Percentiles rank a stretch among this genome's conserved stretches.
phyloP scores from a whole-genome alignment of 1,140 invertebrate genomes.

The Bombus superbus region DNA sequence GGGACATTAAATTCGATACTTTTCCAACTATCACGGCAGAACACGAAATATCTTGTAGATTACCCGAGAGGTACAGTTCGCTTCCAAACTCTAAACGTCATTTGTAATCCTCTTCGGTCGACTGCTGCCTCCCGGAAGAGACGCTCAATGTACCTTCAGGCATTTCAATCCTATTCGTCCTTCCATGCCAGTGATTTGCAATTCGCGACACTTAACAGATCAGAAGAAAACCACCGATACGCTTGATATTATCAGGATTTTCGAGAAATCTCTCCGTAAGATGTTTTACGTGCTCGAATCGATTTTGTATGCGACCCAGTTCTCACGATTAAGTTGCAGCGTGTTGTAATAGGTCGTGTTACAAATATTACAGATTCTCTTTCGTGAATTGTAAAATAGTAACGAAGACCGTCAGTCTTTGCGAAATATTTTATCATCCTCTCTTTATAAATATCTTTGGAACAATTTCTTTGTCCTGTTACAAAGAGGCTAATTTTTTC shows the following conservation, averaged over 20 bases:
- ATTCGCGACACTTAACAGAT: conserved; percentile 61
- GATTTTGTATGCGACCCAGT: background rate
- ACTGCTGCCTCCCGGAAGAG: conserved; percentile 60
- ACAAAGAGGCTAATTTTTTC: no score
- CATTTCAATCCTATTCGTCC: conserved; percentile 62
- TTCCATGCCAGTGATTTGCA: conserved; percentile 64
- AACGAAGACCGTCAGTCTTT: no score
- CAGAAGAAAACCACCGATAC: conserved; percentile 51
- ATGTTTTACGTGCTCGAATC: background rate
- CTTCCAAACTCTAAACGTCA: conserved; percentile 42
- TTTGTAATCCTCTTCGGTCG: conserved; percentile 58
- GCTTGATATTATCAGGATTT: conserved; percentile 35
- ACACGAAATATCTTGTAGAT: conserved; percentile 56
- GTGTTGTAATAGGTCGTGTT: no score
- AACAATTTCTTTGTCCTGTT: no score
- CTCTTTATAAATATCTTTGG: no score
- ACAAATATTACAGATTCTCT: no score
- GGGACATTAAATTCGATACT: conserved; percentile 47
- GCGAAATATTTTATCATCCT: no score
- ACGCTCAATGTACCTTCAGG: conserved; percentile 45
- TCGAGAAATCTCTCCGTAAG: background rate
- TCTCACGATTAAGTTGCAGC: background rate
- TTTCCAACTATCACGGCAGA: conserved; percentile 15
- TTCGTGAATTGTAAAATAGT: no score
- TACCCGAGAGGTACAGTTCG: conserved; percentile 38